Percentiles rank a stretch among this genome's conserved stretches.
Conservation (phyloP, 2,888 invertebrate genomes). For the Phalangium opilio region DNA sequence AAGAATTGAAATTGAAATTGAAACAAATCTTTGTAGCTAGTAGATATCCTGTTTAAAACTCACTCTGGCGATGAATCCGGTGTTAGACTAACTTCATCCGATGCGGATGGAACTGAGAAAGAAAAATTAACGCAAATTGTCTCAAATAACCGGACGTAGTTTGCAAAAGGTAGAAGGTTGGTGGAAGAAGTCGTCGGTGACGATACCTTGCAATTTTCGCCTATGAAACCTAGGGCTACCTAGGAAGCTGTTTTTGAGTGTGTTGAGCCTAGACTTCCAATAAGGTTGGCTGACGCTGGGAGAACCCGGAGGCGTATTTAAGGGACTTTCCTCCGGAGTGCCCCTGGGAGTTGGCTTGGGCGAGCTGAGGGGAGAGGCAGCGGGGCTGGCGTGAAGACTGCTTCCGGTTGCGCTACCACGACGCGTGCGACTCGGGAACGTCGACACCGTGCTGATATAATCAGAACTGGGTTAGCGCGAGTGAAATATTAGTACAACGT, state of each 20-base stretch:
- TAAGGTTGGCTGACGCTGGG: slow-evolving; percentile 41
- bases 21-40: background rate
- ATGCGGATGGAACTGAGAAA: slow-evolving; percentile 40
- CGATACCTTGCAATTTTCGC: slow-evolving; percentile 64
- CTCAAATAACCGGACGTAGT: too few relatives aligned
- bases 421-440: slow-evolving; percentile 5
- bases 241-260: slow-evolving; percentile 91
- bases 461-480: too few relatives aligned
- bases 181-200: too few relatives aligned
- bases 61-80: slow-evolving; percentile 86
- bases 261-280: slow-evolving; percentile 84
- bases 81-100: slow-evolving; percentile 79
- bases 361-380: slow-evolving; percentile 28
- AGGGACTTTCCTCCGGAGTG: slow-evolving; percentile 20
- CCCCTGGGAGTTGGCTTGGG: slow-evolving; percentile 45
- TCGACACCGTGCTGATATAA: too few relatives aligned
- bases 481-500: background rate
- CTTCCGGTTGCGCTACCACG: slow-evolving; percentile 16
- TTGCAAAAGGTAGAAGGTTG: too few relatives aligned
- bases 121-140: background rate
- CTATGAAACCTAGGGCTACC: slow-evolving; percentile 92
- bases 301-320: slow-evolving; percentile 32
- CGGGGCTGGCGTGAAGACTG: slow-evolving; percentile 15
- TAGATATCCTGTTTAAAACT: slow-evolving; percentile 20
- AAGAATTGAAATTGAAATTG: too few relatives aligned